A percentile compares a stretch with the other conserved stretches of the same genome.
Conservation (phyloP, 1,140 invertebrate species). For the Cotesia chilonis region DNA sequence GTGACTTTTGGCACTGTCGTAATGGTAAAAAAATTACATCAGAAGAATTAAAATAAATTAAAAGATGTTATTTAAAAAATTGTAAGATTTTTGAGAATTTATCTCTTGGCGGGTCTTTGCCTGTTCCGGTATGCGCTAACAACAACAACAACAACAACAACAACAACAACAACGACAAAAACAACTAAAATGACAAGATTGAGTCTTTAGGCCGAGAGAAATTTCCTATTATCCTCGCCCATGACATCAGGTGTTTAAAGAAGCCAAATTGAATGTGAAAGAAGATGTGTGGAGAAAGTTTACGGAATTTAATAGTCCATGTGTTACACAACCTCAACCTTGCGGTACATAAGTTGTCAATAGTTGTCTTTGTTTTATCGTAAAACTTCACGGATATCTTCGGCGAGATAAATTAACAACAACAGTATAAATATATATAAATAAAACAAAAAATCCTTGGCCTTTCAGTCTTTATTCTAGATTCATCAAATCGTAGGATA, state of each 20-base stretch:
- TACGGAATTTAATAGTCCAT: slow-evolving; percentile 33
- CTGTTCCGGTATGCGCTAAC: slow-evolving; percentile 20
- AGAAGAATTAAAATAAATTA: slow-evolving; percentile 33
- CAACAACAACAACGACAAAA: not conserved
- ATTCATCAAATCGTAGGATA: not conserved
- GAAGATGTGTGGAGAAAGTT: slow-evolving; percentile 29
- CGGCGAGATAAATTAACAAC: too few species aligned
- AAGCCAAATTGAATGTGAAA: slow-evolving; percentile 17
- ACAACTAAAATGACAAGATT: not conserved
- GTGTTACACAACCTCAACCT: slow-evolving; percentile 33
- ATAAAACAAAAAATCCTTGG: slow-evolving; percentile 19
- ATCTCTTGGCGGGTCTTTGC: slow-evolving; percentile 12
- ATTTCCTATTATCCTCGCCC: slow-evolving; percentile 18
- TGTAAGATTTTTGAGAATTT: not conserved
- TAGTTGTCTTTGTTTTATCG: slow-evolving; percentile 16
- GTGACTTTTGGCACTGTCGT: slow-evolving; percentile 46
- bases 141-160: not conserved
- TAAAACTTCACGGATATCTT: not conserved
- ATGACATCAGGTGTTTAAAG: not conserved
- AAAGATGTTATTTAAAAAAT: slow-evolving; percentile 15
- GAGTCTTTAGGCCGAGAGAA: slow-evolving; percentile 29
- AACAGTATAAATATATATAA: too few species aligned
- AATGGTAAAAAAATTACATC: slow-evolving; percentile 49
- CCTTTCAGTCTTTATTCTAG: slow-evolving; percentile 18
- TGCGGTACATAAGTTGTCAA: slow-evolving; percentile 16